phyloP scores from a whole-genome alignment of 2,888 invertebrate species.

The Drosophila recens region DNA sequence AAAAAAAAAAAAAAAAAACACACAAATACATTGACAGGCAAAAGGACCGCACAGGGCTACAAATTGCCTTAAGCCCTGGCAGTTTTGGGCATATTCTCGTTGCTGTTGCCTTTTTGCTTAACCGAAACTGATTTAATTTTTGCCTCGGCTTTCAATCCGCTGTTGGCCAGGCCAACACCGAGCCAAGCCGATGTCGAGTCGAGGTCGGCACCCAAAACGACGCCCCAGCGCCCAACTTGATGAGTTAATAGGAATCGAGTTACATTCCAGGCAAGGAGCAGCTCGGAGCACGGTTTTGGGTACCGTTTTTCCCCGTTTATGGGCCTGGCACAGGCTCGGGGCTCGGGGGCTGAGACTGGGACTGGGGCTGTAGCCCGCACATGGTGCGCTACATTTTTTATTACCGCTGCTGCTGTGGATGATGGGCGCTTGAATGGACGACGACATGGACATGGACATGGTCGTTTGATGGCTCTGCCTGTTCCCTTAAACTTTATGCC shows the following conservation, averaged over 20 bases:
- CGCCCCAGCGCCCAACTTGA: slow-evolving; percentile 80
- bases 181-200: slow-evolving; percentile 7
- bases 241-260: slow-evolving; percentile 85
- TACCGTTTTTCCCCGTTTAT: slow-evolving; percentile 28
- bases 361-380: slow-evolving; percentile 53
- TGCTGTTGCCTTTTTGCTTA: slow-evolving; percentile 61
- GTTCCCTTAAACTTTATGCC: slow-evolving; percentile 26
- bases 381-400: slow-evolving; percentile 74
- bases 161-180: slow-evolving; percentile 19
- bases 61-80: slow-evolving; percentile 76
- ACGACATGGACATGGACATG: slow-evolving; percentile 70
- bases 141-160: slow-evolving; percentile 67
- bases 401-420: slow-evolving; percentile 56
- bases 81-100: slow-evolving; percentile 49
- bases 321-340: slow-evolving; percentile 2
- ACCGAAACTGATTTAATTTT: slow-evolving; percentile 79
- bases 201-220: slow-evolving; percentile 52
- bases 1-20: no score
- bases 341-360: not conserved
- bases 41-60: slow-evolving; percentile 80
- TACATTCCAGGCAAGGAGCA: slow-evolving; percentile 80
- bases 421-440: slow-evolving; percentile 73
- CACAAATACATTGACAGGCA: slow-evolving; percentile 25
- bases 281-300: slow-evolving; percentile 20
- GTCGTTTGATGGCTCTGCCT: slow-evolving; percentile 62